These are phyloP conservation scores for Galaxias olidus DNA, from an alignment of 2,797 vertebrate species.

Conservation along the genomic window DNA sequence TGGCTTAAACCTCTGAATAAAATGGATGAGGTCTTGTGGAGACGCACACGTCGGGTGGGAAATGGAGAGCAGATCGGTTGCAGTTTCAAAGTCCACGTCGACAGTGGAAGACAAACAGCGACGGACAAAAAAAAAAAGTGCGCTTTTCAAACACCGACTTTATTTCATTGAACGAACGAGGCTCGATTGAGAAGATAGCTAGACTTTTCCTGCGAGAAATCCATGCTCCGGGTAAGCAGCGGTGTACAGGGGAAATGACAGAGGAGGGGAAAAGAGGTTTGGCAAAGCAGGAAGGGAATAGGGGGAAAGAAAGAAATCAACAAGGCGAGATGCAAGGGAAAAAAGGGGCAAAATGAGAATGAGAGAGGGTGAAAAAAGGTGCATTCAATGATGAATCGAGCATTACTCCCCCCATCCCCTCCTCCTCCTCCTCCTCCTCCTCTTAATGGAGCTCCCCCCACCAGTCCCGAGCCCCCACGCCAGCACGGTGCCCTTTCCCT, in stretches of 20 bases:
- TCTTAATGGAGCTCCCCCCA: background rate
- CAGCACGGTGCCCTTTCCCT: slow-evolving; percentile 54
- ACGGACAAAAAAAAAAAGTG: no score
- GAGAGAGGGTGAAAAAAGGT: slow-evolving; percentile 29
- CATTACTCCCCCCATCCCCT: slow-evolving; percentile 30
- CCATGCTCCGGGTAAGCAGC: no score
- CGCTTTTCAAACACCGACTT: no score
- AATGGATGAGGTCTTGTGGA: no score
- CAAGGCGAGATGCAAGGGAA: background rate
- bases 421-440: background rate
- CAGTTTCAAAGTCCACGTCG: no score
- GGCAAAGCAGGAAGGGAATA: background rate
- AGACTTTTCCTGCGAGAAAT: background rate
- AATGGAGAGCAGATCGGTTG: no score
- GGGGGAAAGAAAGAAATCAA: background rate
- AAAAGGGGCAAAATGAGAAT: slow-evolving; percentile 1
- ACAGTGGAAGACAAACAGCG: no score
- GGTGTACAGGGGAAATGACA: background rate
- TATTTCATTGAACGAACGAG: no score
- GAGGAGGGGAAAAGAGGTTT: background rate
- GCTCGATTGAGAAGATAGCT: background rate
- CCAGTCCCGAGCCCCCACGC: slow-evolving; percentile 6
- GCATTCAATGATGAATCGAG: slow-evolving; percentile 53
- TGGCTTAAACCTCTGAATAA: no score
- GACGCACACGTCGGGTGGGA: no score